These are phyloP conservation scores for Emydoidea blandingii DNA, from an alignment of 2,797 vertebrate species.

Conservation along the genomic window DNA sequence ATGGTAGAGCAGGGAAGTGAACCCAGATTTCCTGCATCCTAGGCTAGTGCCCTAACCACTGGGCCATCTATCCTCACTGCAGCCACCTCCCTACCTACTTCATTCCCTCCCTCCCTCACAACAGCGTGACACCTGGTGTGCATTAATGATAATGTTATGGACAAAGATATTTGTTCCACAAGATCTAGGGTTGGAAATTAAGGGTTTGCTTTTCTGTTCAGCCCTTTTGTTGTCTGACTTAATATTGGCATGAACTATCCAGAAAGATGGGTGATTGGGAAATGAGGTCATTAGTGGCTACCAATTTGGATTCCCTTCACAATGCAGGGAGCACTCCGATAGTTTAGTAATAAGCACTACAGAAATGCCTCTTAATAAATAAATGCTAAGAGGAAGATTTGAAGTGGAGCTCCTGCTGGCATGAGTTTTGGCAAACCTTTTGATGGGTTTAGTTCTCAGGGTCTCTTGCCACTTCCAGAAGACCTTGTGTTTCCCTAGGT, in stretches of 20 bases:
- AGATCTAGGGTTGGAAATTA: not conserved
- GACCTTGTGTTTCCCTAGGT: not conserved
- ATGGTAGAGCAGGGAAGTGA: not conserved
- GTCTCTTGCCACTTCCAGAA: constrained; percentile 21
- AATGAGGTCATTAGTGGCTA: not conserved
- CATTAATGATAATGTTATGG: not conserved
- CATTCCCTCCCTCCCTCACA: not conserved
- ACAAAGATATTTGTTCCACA: not conserved
- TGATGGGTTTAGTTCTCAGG: not conserved
- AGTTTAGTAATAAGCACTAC: rapidly evolving
- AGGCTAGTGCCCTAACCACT: rapidly evolving
- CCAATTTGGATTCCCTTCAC: not conserved
- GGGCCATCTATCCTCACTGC: not conserved
- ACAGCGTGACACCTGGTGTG: not conserved
- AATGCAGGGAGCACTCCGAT: not conserved
- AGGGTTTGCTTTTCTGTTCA: not conserved
- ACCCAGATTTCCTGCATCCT: not conserved
- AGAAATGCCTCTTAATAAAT: not conserved
- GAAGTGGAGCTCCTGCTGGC: not conserved
- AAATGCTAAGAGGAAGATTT: not conserved
- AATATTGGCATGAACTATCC: not conserved
- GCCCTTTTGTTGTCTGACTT: not conserved
- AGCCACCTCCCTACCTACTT: not conserved
- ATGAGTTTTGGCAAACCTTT: constrained; percentile 6
- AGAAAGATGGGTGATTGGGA: not conserved